Evolutionary conservation across 2,113 vertebrate genomes (phyloP).

Genomic region (Prunella himalayana): DNA sequence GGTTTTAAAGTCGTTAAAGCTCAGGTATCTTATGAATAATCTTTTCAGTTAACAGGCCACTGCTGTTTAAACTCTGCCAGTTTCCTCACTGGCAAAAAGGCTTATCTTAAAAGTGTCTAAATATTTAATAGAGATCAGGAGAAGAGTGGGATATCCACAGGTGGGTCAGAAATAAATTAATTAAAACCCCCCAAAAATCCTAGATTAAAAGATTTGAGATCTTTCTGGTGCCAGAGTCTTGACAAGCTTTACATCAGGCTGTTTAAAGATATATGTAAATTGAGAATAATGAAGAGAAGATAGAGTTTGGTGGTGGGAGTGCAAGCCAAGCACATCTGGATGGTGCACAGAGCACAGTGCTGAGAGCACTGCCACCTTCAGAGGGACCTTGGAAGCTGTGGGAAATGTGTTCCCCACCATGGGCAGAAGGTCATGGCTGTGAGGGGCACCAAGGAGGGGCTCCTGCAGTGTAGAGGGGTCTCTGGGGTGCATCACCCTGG

Average conservation of each 20-base stretch:
- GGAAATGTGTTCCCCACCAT: accelerated
- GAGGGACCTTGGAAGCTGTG: not conserved
- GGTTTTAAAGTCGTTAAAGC: not conserved
- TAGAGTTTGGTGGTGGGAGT: not conserved
- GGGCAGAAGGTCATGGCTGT: not conserved
- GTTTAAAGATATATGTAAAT: not conserved
- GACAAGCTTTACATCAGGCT: not conserved
- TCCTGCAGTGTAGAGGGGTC: not conserved
- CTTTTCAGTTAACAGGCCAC: not conserved
- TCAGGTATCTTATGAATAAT: not conserved
- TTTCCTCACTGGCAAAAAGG: not conserved
- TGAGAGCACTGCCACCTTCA: not conserved
- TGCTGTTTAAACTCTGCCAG: not conserved
- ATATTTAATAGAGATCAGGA: not conserved
- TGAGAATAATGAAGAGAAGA: not conserved
- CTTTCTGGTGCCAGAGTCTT: not conserved
- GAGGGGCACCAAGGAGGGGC: not conserved
- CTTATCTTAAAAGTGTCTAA: not conserved
- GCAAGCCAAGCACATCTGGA: not conserved
- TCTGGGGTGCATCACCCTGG: not conserved
- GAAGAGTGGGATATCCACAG: not conserved
- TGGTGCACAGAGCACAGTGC: no score
- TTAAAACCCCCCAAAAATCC: not conserved
- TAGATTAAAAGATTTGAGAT: not conserved
- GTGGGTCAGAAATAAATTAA: not conserved